Evolutionary conservation across 2,797 vertebrate genomes (phyloP).

Genomic region (Knipowitschia caucasica): DNA sequence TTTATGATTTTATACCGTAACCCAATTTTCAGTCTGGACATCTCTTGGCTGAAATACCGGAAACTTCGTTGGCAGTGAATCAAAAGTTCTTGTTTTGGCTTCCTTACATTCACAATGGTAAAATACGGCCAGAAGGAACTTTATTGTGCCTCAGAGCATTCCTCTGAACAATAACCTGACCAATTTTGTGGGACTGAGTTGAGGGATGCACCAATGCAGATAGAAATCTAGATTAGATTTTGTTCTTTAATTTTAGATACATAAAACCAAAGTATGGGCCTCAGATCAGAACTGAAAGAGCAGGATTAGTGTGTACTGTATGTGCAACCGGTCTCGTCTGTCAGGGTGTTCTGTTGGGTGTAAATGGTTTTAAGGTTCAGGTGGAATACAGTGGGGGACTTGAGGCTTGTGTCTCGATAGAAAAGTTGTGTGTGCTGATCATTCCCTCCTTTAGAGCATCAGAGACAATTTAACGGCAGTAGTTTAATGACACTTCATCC

Average conservation of each 20-base stretch:
- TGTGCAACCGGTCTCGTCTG: conserved; percentile 11
- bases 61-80: conserved; percentile 16
- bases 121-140: conserved; percentile 22
- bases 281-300: no score
- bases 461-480: conserved; percentile 28
- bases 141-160: conserved; percentile 9
- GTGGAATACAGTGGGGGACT: background rate
- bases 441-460: conserved; percentile 17
- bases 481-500: conserved; percentile 43
- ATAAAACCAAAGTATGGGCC: no score
- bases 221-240: no score
- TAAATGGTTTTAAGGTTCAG: background rate
- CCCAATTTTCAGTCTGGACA: conserved; percentile 12
- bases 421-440: conserved; percentile 21
- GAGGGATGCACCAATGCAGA: no score
- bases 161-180: conserved; percentile 6
- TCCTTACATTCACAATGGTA: conserved; percentile 21
- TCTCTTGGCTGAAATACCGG: conserved; percentile 11
- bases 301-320: no score
- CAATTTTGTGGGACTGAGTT: conserved; percentile 10
- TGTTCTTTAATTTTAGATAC: no score
- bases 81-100: conserved; percentile 25
- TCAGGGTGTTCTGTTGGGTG: background rate
- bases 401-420: conserved; percentile 42
- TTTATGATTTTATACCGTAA: conserved; percentile 15